These are phyloP conservation scores for Eristalis tenax DNA, from an alignment of 2,888 invertebrate genomes.

Conservation along the genomic window DNA sequence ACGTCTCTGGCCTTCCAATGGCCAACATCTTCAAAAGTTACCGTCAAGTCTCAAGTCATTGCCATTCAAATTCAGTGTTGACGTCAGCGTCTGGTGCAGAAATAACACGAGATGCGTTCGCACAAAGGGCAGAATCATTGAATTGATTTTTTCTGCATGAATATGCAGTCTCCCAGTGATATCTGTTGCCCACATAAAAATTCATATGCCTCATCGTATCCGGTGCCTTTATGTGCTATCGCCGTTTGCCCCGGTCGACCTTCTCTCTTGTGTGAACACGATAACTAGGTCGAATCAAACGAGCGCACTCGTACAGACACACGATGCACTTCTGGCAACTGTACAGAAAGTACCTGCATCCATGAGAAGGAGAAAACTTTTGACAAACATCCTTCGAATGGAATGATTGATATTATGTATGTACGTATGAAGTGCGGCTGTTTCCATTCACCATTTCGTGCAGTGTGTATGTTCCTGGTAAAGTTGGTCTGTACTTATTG, in stretches of 20 bases:
- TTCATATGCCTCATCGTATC: not conserved
- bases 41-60: too few relatives aligned
- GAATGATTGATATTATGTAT: not conserved
- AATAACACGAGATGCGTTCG: not conserved
- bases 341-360: not conserved
- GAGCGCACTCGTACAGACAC: not conserved
- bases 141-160: not conserved
- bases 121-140: not conserved
- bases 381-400: not conserved
- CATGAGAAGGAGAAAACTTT: not conserved
- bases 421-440: not conserved
- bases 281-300: slow-evolving; percentile 17
- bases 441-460: not conserved
- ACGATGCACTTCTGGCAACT: not conserved
- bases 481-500: not conserved
- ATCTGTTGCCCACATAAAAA: slow-evolving; percentile 1
- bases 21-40: too few relatives aligned
- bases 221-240: not conserved
- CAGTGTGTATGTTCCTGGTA: not conserved
- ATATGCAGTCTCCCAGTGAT: not conserved
- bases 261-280: not conserved
- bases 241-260: slow-evolving; percentile 5
- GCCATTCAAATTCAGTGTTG: not conserved
- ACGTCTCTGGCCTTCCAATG: too few relatives aligned
- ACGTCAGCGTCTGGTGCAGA: not conserved